Evolutionary conservation across 2,888 invertebrate genomes (phyloP).

Genomic region (Cryptus armator): DNA sequence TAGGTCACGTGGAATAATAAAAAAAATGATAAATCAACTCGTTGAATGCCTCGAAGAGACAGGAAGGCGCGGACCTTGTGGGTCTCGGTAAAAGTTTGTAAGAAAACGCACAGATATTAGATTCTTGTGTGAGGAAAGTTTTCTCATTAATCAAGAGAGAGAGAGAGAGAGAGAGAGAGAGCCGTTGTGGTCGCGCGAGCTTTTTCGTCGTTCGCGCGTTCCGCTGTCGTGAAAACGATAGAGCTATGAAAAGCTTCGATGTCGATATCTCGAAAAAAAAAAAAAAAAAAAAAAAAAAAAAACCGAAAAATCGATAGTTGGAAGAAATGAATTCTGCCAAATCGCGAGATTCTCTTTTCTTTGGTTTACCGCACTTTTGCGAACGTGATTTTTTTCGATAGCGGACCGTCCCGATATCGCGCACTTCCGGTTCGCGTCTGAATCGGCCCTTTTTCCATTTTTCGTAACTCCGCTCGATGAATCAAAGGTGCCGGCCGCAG

Average conservation of each 20-base stretch:
- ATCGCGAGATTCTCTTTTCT: not conserved
- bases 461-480: conserved; percentile 56
- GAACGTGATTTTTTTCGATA: not conserved
- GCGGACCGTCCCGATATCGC: conserved; percentile 1
- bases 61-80: not conserved
- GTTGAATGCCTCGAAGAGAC: not conserved
- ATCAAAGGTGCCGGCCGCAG: conserved; percentile 58
- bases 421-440: conserved; percentile 1
- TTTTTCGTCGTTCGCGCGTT: not conserved
- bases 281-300: no score
- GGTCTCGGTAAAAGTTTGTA: conserved; percentile 19
- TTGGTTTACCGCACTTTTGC: not conserved
- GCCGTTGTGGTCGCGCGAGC: not conserved
- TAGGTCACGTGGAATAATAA: conserved; percentile 1
- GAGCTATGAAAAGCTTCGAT: not conserved
- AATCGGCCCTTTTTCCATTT: not conserved
- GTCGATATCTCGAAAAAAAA: not conserved
- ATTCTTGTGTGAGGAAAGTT: conserved; percentile 55
- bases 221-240: not conserved
- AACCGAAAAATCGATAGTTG: not conserved
- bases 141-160: conserved; percentile 60
- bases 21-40: conserved; percentile 36
- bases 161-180: conserved; percentile 7
- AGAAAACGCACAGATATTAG: conserved; percentile 43
- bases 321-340: not conserved